Evolutionary conservation across 2,113 vertebrate genomes (phyloP).

Genomic region (Daubentonia madagascariensis): DNA sequence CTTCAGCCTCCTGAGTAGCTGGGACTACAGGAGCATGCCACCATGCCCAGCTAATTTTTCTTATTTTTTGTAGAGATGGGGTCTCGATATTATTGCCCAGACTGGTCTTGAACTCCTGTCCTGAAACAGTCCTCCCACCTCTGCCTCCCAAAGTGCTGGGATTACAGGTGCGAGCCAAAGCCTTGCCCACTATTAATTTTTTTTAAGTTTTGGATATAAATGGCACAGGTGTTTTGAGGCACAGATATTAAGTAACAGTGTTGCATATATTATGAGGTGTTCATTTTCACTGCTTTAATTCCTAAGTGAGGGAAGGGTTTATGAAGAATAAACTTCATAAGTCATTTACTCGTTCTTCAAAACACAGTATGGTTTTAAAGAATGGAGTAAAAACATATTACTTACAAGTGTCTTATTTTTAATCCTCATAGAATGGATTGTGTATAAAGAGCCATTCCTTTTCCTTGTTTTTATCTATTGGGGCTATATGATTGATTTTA

Average conservation of each 20-base stretch:
- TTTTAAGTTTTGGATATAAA: neutral
- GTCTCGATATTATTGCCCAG: no score
- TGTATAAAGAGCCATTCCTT: neutral
- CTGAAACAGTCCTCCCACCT: no score
- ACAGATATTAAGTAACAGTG: neutral
- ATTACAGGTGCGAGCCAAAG: no score
- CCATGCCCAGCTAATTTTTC: no score
- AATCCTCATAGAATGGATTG: neutral
- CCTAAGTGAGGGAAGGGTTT: neutral
- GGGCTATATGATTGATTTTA: neutral
- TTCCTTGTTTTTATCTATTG: neutral
- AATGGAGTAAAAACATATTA: slow-evolving; percentile 12
- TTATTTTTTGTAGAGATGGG: no score
- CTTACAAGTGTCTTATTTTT: neutral
- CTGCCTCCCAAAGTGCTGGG: neutral
- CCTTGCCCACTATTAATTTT: neutral
- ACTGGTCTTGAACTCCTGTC: neutral
- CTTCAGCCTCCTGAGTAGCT: no score
- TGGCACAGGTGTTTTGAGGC: neutral
- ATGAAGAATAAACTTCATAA: neutral
- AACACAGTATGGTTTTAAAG: neutral
- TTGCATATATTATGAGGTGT: neutral
- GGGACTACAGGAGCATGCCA: no score
- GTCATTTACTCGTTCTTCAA: no score
- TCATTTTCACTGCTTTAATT: neutral